Evolutionary conservation across 1,140 invertebrate species (phyloP), one percentile per base, ranked within the genome.

Genomic region (Musca domestica): DNA sequence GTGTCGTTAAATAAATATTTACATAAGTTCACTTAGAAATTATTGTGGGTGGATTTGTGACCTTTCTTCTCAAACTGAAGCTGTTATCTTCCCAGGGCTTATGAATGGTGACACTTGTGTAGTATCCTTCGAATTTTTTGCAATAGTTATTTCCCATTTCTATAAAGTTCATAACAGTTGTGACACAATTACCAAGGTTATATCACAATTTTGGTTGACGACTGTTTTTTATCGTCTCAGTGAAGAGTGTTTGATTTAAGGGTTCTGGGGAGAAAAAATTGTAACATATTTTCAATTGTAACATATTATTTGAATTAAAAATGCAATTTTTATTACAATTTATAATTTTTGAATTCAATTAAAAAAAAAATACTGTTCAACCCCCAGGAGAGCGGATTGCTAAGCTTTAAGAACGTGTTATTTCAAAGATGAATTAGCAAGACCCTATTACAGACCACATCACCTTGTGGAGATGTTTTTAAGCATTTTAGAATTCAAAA

Each of bases 11-110:
- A 10, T 58, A 58, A 58, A 58, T 58, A 58, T 58, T 58, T 58
- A 25, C 54, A 58, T 58, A 30, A n/a, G 17, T 58, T 23, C 27
- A 23, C 54, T 58, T 58, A 30, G 52, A 23, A 58, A n/a, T 58
- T 27, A 58, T 58, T 58, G 54, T 58, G 54, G 54, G 54, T 27
- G 54, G n/a, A n/a, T n/a, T n/a, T n/a, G n/a, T n/a, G n/a, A n/a
- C 22, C 23, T n/a, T n/a, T 27, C 30, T 7, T 12, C 23, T 56
- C 27, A 23, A n/a, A 19, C 9, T 20, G 1, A 58, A 7, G 25
- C 17, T 58, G 23, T 7, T 27, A 41, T 41, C 34, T 41, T 41
- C 34, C 12, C 34, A 41, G 12, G 34, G 34, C 27, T 23, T 58
- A 58, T n/a, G 27, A 58, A n/a, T 58, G 34, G 10, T 10, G 34